Evolutionary conservation across 2,888 invertebrate genomes (phyloP).

Genomic region (Athalia cordata): DNA sequence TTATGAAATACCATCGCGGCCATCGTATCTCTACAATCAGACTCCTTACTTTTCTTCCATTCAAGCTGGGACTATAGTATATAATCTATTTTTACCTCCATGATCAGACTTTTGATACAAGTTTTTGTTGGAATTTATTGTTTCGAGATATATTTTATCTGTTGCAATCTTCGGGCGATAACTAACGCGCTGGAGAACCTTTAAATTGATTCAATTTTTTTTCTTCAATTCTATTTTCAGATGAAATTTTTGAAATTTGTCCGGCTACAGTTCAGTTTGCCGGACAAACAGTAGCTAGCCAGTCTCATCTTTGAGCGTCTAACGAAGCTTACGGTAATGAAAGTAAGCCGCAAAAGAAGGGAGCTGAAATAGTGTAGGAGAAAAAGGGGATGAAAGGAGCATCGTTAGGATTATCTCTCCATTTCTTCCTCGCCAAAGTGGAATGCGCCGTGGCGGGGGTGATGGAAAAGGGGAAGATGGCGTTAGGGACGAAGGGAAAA

Average conservation of each 20-base stretch:
- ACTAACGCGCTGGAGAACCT: too few species aligned
- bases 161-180: too few species aligned
- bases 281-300: conserved; percentile 16
- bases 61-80: background rate
- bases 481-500: background rate
- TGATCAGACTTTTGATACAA: too few species aligned
- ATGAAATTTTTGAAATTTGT: background rate
- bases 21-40: background rate
- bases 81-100: too few species aligned
- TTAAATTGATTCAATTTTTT: too few species aligned
- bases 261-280: background rate
- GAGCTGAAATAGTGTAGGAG: conserved; percentile 28
- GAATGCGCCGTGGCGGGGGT: conserved; percentile 16
- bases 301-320: conserved; percentile 6
- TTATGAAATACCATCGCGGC: conserved; percentile 9
- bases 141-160: too few species aligned
- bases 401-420: conserved; percentile 46
- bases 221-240: too few species aligned
- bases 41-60: background rate
- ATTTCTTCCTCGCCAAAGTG: conserved; percentile 40
- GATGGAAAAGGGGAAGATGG: background rate
- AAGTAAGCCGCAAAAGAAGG: conserved; percentile 42
- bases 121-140: too few species aligned
- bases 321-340: conserved; percentile 44
- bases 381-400: conserved; percentile 41